Conservation (phyloP, 2,888 invertebrate species). For the Epinotia bilunana region DNA sequence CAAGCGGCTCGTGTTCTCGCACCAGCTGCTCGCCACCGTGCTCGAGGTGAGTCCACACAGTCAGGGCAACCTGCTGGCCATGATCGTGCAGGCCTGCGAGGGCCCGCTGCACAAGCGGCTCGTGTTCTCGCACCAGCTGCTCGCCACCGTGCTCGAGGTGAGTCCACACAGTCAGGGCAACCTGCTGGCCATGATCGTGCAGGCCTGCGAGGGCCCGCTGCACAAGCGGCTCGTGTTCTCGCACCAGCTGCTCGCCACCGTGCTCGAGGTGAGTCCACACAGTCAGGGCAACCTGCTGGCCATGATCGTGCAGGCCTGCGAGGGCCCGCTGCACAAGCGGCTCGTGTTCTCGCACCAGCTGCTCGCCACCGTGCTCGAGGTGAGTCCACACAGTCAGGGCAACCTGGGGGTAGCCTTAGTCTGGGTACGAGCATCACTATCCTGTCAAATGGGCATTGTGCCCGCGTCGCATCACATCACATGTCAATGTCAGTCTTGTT, state of each 20-base stretch:
- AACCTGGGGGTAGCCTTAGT: slow-evolving; percentile 84
- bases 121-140: slow-evolving; percentile 96
- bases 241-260: slow-evolving; percentile 95
- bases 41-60: slow-evolving; percentile 85
- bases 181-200: slow-evolving; percentile 95
- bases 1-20: slow-evolving; percentile 95
- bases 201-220: slow-evolving; percentile 95
- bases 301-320: slow-evolving; percentile 96
- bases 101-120: slow-evolving; percentile 94
- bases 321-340: slow-evolving; percentile 94
- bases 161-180: slow-evolving; percentile 92
- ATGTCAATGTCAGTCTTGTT: no score
- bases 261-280: slow-evolving; percentile 84
- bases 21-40: slow-evolving; percentile 95
- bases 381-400: slow-evolving; percentile 89
- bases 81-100: slow-evolving; percentile 97
- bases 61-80: slow-evolving; percentile 97
- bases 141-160: slow-evolving; percentile 91
- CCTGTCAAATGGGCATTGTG: no score
- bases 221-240: slow-evolving; percentile 96
- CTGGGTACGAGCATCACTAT: no score
- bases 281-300: slow-evolving; percentile 98
- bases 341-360: slow-evolving; percentile 97
- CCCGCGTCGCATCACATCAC: no score
- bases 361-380: slow-evolving; percentile 92